Percentiles rank a stretch among this genome's conserved stretches.
Conservation (phyloP, 1,140 invertebrate species). For the Ceratitis capitata region DNA sequence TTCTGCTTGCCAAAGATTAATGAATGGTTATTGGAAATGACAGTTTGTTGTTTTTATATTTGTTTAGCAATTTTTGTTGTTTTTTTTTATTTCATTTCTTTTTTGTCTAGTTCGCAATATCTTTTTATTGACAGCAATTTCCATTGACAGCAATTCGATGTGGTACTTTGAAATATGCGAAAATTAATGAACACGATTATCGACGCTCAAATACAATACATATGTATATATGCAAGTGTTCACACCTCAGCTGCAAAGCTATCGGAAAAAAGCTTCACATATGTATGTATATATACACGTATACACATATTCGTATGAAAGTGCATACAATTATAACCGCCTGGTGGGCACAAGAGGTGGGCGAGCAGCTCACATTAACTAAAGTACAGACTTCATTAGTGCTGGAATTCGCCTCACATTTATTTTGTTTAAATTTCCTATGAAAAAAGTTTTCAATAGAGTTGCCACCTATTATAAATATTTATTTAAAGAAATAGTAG, state of each 20-base stretch:
- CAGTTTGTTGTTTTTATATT: background rate
- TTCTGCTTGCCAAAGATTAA: slow-evolving; percentile 26
- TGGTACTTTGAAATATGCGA: slow-evolving; percentile 22
- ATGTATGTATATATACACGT: too few relatives aligned
- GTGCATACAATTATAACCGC: background rate
- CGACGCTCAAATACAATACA: too few relatives aligned
- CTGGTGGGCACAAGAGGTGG: background rate
- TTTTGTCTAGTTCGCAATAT: background rate
- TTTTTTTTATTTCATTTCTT: background rate
- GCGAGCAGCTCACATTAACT: background rate
- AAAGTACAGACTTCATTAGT: background rate
- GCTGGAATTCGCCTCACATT: too few relatives aligned
- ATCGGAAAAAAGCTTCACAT: background rate
- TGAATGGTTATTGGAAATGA: slow-evolving; percentile 28
- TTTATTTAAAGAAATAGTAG: too few relatives aligned
- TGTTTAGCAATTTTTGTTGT: background rate
- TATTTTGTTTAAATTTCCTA: too few relatives aligned
- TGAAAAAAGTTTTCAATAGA: too few relatives aligned
- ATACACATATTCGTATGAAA: too few relatives aligned
- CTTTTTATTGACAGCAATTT: background rate
- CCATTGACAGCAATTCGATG: background rate
- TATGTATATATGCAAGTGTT: background rate
- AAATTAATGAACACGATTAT: slow-evolving; percentile 30
- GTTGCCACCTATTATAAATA: too few relatives aligned
- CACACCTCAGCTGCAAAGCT: slow-evolving; percentile 13